Evolutionary conservation across 2,888 invertebrate genomes (phyloP).

Genomic region (Helleia helle): DNA sequence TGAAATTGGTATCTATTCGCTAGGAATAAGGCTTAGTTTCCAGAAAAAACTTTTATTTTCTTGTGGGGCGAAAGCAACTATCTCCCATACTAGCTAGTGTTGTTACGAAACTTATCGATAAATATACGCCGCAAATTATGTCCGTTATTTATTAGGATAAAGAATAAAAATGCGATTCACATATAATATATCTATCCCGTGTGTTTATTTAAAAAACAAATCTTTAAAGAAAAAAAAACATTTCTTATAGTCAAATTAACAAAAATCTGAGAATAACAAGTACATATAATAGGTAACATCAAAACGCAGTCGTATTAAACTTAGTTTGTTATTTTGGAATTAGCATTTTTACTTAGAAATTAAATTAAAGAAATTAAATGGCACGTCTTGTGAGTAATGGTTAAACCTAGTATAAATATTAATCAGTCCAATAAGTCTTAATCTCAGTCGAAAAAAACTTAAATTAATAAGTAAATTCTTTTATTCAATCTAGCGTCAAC

Average conservation of each 20-base stretch:
- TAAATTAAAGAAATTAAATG: neutral
- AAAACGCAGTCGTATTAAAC: neutral
- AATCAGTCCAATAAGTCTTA: constrained; percentile 1
- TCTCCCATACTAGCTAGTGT: constrained; percentile 6
- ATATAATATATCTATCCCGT: neutral
- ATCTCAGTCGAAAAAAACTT: too few species aligned
- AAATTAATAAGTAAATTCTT: neutral
- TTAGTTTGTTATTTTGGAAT: neutral
- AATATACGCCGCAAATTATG: too few species aligned
- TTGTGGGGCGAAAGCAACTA: neutral
- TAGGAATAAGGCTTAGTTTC: neutral
- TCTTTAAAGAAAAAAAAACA: neutral
- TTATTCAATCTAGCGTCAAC: neutral
- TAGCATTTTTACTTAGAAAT: constrained; percentile 3
- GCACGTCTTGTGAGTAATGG: neutral
- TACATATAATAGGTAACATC: neutral
- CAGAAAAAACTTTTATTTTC: neutral
- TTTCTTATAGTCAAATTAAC: neutral
- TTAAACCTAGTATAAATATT: neutral
- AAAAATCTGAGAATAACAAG: neutral
- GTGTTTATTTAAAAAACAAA: neutral
- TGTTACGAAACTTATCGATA: constrained; percentile 1
- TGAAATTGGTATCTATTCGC: neutral
- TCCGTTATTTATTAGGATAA: too few species aligned
- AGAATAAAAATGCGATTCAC: neutral